Base-by-base conservation (phyloP, 2,797 vertebrate species). In the Gallinago solitaria region DNA sequence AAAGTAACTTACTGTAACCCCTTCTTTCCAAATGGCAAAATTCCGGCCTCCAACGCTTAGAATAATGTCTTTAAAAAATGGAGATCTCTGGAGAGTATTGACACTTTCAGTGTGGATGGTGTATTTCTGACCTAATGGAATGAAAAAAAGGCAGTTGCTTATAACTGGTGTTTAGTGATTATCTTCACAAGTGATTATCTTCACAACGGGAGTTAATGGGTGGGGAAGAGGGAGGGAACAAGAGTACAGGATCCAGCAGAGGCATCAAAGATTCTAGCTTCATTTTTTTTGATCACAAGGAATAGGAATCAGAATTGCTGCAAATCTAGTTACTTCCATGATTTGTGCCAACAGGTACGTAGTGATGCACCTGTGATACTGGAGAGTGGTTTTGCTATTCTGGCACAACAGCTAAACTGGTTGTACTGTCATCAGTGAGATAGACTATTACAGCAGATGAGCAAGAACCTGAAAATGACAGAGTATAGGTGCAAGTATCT, bases 21-120 rank as follows among this genome's bases (percentile, higher is more conserved):
- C 98, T 96, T 99, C 99, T 93, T 98, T 99, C 99, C 99, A 99
- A 97, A 99, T 98, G 95, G 99, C 98, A 91, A 99, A 98, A 48
- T 98, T 98, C 98, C 96, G 98, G 33, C 98, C 98, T 70, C 98
- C 99, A 6, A 98, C 63, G 3, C 98, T 99, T 94, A 99, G 98
- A 95, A 99, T 37, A 56, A 99, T 98, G 94, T 99, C 98, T 65
- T 98, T 98, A 90, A 99, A 99, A 97, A 99, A 99, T 1, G 99
- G 99, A 11, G 99, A 99, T 56, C 98, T 97, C 93, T 98, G 98
- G 11, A 99, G 83, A 0, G 98, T 99, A 79, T 98, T 98, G 54
- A 99, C 98, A 33, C 91, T 23, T 83, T 98, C 97, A 5, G 98
- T 98, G 69, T 99, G 98, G 76, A 97, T 30, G 3, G 47, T 68